Base-by-base conservation (phyloP, 1,140 invertebrate species). In the Camponotus vicinus region DNA sequence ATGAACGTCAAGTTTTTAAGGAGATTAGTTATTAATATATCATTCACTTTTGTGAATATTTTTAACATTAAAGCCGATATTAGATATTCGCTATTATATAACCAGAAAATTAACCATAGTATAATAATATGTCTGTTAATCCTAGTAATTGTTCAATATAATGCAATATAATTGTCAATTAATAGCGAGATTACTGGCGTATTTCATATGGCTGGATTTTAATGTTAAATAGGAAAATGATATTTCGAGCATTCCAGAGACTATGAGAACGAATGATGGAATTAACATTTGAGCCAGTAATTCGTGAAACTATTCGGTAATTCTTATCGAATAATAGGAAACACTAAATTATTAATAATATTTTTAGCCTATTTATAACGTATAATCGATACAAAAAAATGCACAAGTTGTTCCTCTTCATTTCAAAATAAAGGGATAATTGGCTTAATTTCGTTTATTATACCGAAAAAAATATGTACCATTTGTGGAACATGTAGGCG, bases 81-180 rank as follows among this genome's bases (percentile, higher is more conserved):
- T 71, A 82, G 55, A 40, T 69, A 73, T 82, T 59, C 11, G 21
- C 15, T 34, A 73, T 73, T 73, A 45, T 15, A 73, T 15, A 37
- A 4, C 3, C 40, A 9, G 67, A 27, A 27, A 1, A 82, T 82
- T 82, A 82, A 45, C 40, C 40, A 82, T 82, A 73, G 59, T 61
- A 82, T 73, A 59, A 80, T 80, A 70, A 80, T 61, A 73, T 82
- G 55, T 59, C 79, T 73, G 71, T 73, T 82, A 69, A 82, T 82
- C 40, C 67, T 82, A 82, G 79, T 82, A 73, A 82, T 82, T 82
- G 79, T 82, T 82, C 6, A 32, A 45, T 82, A 71, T 82, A 82
- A 82, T 82, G 71, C 15, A 34, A 45, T 82, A 71, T 82, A 82
- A 82, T 82, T 82, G 61, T 82, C 79, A 61, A 80, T 82, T 82